Evolutionary conservation across 2,888 invertebrate genomes (phyloP), one percentile per base, ranked within the genome.

Genomic region (Lasioglossum vierecki): DNA sequence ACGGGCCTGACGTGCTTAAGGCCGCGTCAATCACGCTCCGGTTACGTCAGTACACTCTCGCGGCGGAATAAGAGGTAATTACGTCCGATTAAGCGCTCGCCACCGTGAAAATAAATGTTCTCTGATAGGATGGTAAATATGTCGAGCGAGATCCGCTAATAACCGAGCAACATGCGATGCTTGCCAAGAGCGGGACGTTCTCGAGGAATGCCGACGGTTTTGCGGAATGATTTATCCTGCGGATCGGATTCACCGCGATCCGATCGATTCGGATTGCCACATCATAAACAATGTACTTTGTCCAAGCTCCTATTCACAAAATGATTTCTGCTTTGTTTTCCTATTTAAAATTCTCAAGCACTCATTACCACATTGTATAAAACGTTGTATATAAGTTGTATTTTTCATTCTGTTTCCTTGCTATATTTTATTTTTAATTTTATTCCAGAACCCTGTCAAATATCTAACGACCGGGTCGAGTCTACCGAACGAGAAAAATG

Each of bases 21-120:
- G 88, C 66, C 85, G 75, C 80, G 87, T 82, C 87, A 88, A 90
- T 90, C 89, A 90, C 90, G 89, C 88, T 90, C 89, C 70, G 90
- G 75, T 90, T 90, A 90, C 90, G 84, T 90, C 90, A 88, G 85
- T 87, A 77, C 70, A 68, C 44, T 81, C 73, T 63, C 15, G 60
- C 74, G 79, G 82, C 83, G 80, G 82, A 81, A 84, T 68, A 82
- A 66, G 39, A 72, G 78, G 79, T 90, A 90, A 90, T 90, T 90
- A 80, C 81, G 76, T 35, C 82, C 66, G 80, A 85, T 79, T 80
- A 83, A 89, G 82, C 79, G 75, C 73, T 68, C 75, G 72, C 77
- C 72, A 78, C 72, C 66, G 85, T 80, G 82, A 85, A 87, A 88
- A 87, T 85, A 85, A 76, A 88, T 76, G 81, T 74, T 83, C 77